A percentile compares a stretch with the other conserved stretches of the same genome.
Conservation (phyloP, 2,888 invertebrate species). For the Ochropacha duplaris region DNA sequence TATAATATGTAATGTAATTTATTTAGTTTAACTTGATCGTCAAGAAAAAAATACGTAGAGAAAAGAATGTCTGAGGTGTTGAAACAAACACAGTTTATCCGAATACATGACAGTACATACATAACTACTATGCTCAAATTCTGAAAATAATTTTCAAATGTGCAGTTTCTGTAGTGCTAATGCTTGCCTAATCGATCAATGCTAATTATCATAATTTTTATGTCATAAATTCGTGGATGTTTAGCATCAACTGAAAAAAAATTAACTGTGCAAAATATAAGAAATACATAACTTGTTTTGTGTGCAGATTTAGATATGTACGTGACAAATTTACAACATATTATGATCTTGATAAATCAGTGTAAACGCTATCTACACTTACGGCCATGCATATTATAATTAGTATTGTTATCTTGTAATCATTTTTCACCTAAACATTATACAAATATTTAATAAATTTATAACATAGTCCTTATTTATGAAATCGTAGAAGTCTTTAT, state of each 20-base stretch:
- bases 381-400: conserved; percentile 32
- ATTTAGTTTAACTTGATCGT: no score
- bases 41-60: no score
- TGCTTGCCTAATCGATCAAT: not conserved
- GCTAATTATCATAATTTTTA: not conserved
- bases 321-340: conserved; percentile 67
- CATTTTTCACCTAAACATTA: conserved; percentile 29
- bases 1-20: no score
- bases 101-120: no score
- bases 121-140: not conserved
- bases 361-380: conserved; percentile 58
- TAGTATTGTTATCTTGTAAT: conserved; percentile 39
- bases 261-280: conserved; percentile 40
- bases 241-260: conserved; percentile 33
- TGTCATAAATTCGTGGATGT: not conserved
- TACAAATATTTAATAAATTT: conserved; percentile 40
- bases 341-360: conserved; percentile 65
- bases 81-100: no score
- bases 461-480: conserved; percentile 12
- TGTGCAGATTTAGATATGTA: conserved; percentile 30
- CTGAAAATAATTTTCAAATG: not conserved
- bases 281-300: conserved; percentile 10
- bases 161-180: not conserved
- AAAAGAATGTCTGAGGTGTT: no score
- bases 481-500: conserved; percentile 7